Base-by-base conservation (phyloP, 2,113 vertebrate species). In the Syngnathoides biaculeatus region DNA sequence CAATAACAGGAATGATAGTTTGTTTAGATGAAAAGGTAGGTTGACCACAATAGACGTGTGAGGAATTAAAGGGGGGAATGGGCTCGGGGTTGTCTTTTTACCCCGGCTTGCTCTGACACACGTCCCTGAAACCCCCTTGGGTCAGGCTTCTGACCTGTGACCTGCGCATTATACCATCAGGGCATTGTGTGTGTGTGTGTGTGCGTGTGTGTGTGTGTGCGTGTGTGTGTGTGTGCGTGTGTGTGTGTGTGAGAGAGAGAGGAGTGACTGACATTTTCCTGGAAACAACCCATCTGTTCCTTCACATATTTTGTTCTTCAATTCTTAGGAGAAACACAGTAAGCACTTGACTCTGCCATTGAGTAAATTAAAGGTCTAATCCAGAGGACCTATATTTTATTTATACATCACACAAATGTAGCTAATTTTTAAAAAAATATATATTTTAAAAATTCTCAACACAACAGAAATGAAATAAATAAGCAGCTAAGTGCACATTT, bases 111-210 rank as follows among this genome's bases (percentile, higher is more conserved):
- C 69, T 60, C 77, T 64, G 71, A 63, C 83, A 74, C 50, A 22
- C 53, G 65, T 78, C 72, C 63, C 35, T 40, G 42, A 63, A 64
- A 64, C 60, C 78, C 71, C 48, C 64, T 56, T 42, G 66, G 55
- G 39, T 68, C 40, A 56, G 57, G 69, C 61, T 69, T 75, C 68
- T 79, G 74, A 83, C 81, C 73, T 35, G 42, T 40, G 64, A 43
- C 39, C 59, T 68, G 35, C 76, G 71, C 64, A 67, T 75, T 53
- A 70, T 40, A 48, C 50, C 52, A 56, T 79, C 55, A 63, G 62
- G 20, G 61, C 45, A 52, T 77, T 19, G 7, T 73, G 74, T 68
- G 64, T 69, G 70, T 66, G 72, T 68, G 65, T 47, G 63, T n/a
- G 30, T 15, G 14, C 2, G 14, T 13, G 8, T 11, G 30, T 2